These are phyloP conservation scores for Psilopogon haemacephalus DNA, from an alignment of 2,113 vertebrate genomes.

Conservation along the genomic window DNA sequence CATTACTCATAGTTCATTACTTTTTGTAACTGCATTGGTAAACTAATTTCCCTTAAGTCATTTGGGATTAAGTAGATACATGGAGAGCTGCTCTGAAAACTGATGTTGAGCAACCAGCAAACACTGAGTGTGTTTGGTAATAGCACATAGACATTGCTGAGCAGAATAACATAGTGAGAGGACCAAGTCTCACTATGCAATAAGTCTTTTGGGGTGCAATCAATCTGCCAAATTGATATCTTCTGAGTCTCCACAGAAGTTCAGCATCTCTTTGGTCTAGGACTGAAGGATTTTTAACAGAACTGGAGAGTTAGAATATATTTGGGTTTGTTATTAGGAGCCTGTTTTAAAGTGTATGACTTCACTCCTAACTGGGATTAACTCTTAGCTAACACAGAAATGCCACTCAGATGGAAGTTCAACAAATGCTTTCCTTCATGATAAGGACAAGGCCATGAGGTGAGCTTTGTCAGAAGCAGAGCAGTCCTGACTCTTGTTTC, in stretches of 20 bases:
- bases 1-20: neutral
- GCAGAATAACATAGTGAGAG: neutral
- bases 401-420: neutral
- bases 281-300: neutral
- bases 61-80: neutral
- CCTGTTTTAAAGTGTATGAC: neutral
- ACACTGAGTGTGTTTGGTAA: neutral
- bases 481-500: neutral
- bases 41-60: neutral
- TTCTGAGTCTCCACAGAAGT: neutral
- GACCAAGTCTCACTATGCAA: neutral
- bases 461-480: neutral
- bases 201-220: neutral
- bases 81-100: neutral
- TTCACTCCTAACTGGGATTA: neutral
- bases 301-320: neutral
- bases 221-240: neutral
- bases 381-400: neutral
- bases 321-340: neutral
- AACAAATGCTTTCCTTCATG: neutral
- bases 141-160: neutral
- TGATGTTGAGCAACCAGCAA: neutral
- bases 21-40: neutral
- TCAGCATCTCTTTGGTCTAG: neutral
- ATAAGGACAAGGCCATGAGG: neutral